A percentile compares a stretch with the other conserved stretches of the same genome.
These are phyloP conservation scores for Sicus ferrugineus DNA, from an alignment of 2,888 invertebrate genomes.

Conservation along the genomic window DNA sequence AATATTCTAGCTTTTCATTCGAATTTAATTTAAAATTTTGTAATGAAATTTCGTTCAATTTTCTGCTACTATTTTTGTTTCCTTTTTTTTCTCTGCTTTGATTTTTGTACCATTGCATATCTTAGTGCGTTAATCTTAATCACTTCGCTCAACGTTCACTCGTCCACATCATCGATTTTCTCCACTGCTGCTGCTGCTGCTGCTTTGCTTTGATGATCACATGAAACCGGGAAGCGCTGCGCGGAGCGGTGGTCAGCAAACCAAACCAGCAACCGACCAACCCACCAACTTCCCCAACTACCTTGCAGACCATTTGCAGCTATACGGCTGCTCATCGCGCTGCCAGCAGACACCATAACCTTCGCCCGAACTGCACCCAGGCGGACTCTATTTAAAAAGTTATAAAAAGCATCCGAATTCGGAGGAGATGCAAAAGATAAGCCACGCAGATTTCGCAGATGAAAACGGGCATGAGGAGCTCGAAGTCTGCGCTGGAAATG, in stretches of 20 bases:
- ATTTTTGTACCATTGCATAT: slow-evolving; percentile 42
- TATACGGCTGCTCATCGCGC: neutral
- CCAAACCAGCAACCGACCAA: neutral
- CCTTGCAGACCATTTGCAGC: neutral
- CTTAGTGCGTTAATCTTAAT: slow-evolving; percentile 60
- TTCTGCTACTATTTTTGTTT: neutral
- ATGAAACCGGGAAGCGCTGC: neutral
- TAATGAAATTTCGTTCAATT: neutral
- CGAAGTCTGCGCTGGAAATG: neutral
- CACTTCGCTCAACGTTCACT: slow-evolving; percentile 61
- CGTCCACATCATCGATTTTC: slow-evolving; percentile 63
- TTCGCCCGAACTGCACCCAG: neutral
- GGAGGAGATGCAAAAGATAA: slow-evolving; percentile 27
- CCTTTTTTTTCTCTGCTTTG: neutral
- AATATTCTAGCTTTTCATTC: no score
- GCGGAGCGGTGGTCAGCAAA: neutral
- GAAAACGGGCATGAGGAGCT: slow-evolving; percentile 7
- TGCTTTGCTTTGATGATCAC: neutral
- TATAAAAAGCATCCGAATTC: slow-evolving; percentile 2
- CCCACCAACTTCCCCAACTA: neutral
- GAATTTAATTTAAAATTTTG: no score
- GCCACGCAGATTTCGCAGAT: slow-evolving; percentile 28
- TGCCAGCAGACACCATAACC: slow-evolving; percentile 1
- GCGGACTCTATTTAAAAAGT: slow-evolving; percentile 12
- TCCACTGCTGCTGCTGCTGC: slow-evolving; percentile 33